phyloP scores from a whole-genome alignment of 1,140 invertebrate genomes.

The Drosophila neocordata region DNA sequence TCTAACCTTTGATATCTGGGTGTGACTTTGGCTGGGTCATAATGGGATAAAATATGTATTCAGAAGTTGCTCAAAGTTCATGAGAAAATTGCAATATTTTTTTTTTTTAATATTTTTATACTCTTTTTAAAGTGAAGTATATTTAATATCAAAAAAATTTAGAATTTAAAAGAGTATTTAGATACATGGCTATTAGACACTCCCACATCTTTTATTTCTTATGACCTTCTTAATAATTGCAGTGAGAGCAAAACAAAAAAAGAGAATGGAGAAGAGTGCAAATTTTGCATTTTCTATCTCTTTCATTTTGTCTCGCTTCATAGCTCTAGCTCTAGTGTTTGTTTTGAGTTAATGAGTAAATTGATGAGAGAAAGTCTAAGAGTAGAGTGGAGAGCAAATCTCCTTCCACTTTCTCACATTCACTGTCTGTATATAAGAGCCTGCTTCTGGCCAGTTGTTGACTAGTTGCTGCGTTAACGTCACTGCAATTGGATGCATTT shows the following conservation, averaged over 20 bases:
- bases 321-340: background rate
- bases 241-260: background rate
- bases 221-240: background rate
- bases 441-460: no score
- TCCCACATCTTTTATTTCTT: no score
- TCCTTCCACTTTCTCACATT: background rate
- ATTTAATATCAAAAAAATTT: no score
- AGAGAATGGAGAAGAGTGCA: background rate
- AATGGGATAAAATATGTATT: background rate
- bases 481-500: background rate
- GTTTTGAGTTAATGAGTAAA: background rate
- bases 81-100: background rate
- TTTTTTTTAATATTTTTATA: no score
- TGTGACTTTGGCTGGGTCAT: conserved; percentile 30
- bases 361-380: background rate
- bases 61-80: conserved; percentile 6
- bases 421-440: no score
- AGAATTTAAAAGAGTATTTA: no score
- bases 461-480: background rate
- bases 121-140: no score
- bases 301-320: background rate
- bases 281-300: background rate
- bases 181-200: no score
- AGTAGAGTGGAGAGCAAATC: no score
- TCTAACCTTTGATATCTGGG: conserved; percentile 36